Evolutionary conservation across 2,888 invertebrate genomes (phyloP).

Genomic region (Gari tellinella): DNA sequence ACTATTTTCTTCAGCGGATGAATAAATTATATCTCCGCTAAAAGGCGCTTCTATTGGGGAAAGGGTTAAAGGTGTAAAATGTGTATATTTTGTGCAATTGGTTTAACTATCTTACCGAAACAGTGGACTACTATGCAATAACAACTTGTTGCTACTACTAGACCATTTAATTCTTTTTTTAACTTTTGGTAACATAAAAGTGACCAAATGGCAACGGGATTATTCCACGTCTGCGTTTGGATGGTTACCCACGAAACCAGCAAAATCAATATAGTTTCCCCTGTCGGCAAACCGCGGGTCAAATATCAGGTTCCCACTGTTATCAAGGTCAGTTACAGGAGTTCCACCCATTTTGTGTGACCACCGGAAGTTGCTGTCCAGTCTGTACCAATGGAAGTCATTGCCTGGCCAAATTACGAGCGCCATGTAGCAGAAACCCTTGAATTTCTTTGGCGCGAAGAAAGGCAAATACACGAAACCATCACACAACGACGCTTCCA

Average conservation of each 20-base stretch:
- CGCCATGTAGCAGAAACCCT: slow-evolving; percentile 21
- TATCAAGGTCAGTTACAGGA: slow-evolving; percentile 36
- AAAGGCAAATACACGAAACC: slow-evolving; percentile 34
- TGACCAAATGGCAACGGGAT: too few species aligned
- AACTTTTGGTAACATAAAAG: too few species aligned
- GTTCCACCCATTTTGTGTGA: slow-evolving; percentile 51
- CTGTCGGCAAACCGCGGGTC: slow-evolving; percentile 42
- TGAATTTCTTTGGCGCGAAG: slow-evolving; percentile 12
- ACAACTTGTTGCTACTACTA: too few species aligned
- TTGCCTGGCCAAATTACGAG: slow-evolving; percentile 41
- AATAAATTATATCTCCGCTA: too few species aligned
- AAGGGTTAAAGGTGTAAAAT: too few species aligned
- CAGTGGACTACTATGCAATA: too few species aligned
- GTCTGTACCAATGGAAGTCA: slow-evolving; percentile 52
- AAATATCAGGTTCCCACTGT: slow-evolving; percentile 32
- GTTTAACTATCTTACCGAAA: too few species aligned
- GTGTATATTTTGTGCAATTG: too few species aligned
- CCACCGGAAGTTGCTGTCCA: slow-evolving; percentile 42
- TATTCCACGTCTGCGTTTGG: slow-evolving; percentile 10
- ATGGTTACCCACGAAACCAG: slow-evolving; percentile 33
- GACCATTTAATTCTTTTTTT: too few species aligned
- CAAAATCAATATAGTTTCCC: slow-evolving; percentile 34
- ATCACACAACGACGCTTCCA: slow-evolving; percentile 29
- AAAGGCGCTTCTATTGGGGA: too few species aligned
- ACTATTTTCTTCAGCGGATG: too few species aligned